Base-by-base conservation (phyloP, 2,797 vertebrate genomes). In the Coendou prehensilis region DNA sequence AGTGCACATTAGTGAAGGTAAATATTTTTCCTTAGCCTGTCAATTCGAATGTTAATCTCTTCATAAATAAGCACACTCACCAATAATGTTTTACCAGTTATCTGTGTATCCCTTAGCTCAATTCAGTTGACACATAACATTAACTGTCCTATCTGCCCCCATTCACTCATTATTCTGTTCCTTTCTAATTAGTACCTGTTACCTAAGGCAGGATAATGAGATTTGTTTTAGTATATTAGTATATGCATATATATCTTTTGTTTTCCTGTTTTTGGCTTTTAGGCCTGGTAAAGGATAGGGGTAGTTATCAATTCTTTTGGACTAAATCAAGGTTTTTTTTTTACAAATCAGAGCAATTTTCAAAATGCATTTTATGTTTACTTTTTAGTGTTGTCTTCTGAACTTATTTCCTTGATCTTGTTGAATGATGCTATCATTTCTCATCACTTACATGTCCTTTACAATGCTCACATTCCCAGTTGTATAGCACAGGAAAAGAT, bases 231-330 rank as follows among this genome's bases (percentile, higher is more conserved):
- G 7, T 50, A 17, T 52, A 52, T 78, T 52, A 20, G 9, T 33
- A 33, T 17, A 52, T 33, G 15, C 4, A 57, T 57, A 37, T 81
- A 20, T 63, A 18, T 61, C 28, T 11, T 3, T 45, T 18, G 17
- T n/a, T 33, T 33, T 2, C 30, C 41, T 50, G 10, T 59, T 33
- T 63, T 57, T 56, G 14, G 1, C n/a, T 75, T 56, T 76, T 45
- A 22, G 2, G 22, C 18, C 1, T 82, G n/a, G 26, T 13, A 47
- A 8, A 5, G 6, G 20, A 61, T 33, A 1, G 37, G 7, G 0
- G 64, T 63, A 81, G 37, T 64, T 33, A 50, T 63, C 41, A 73
- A 26, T 81, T 90, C 45, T 37, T 23, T 11, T 86, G 26, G 23
- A 45, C 67, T 28, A 50, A 71, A 26, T 56, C 30, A 11, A 37